Base-by-base conservation (phyloP, 2,113 vertebrate genomes). In the Notothenia rossii region DNA sequence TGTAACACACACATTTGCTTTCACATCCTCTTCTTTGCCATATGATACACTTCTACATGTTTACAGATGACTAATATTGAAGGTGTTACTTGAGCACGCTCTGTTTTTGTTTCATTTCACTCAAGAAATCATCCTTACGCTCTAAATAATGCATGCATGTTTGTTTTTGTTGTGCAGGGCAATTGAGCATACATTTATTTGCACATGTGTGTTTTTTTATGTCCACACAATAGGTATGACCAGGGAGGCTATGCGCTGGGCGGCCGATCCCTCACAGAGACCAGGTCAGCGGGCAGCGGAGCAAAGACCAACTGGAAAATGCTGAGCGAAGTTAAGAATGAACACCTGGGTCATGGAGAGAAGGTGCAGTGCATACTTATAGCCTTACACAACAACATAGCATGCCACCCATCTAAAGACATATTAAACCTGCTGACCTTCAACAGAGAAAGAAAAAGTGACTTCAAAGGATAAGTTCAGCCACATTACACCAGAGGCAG, bases 311-410 rank as follows among this genome's bases (percentile, higher is more conserved):
- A 96, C 9, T 98, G 97, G 97, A 98, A 97, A 83, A 96, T 94
- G 36, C 86, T 98, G 72, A 93, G 90, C 17, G 96, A 97, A 20
- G 87, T 93, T 67, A 97, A 97, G 87, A 82, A 84, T 2, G 96
- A 97, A 89, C 94, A 95, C 20, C 86, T 98, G 93, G 97, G 97
- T 33, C 96, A 97, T 8, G 94, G 95, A 59, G 96, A 97, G 86
- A 97, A 97, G 97, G 97, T 98, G 79, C 36, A 56, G 10, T 73
- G 5, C 72, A 76, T 43, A 56, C 18, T 66, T 18, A 46, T n/a
- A 72, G 17, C 11, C 54, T 48, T 22, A 59, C 17, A 50, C 18
- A 48, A 61, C 51, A 48, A 43, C 9, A 58, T 20, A 62, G 7
- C 72, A 51, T 22, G 17, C 11, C 48, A 60, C n/a, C 55, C 1